Percentiles rank a stretch among this genome's conserved stretches.
Evolutionary conservation across 1,140 invertebrate genomes (phyloP).

Genomic region (Rhyacophila brunnea): DNA sequence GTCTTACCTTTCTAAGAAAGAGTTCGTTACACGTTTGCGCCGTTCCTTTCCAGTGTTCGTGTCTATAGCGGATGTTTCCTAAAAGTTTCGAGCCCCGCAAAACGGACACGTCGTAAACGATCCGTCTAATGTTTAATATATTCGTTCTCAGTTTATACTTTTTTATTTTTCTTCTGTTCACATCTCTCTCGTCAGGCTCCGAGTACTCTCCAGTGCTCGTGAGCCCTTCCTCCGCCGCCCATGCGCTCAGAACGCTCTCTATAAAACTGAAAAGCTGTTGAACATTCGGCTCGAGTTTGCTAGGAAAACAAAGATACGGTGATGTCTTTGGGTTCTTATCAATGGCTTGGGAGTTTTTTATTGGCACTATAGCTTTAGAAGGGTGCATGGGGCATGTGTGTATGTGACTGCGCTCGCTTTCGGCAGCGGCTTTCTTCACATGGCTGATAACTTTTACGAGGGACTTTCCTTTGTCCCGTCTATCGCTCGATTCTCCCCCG

Average conservation of each 20-base stretch:
- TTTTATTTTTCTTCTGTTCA: conserved; percentile 60
- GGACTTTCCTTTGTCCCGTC: conserved; percentile 41
- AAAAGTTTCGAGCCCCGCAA: conserved; percentile 61
- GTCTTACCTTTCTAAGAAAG: conserved; percentile 70
- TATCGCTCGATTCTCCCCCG: conserved; percentile 48
- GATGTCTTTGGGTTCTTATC: conserved; percentile 31
- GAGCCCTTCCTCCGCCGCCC: conserved; percentile 67
- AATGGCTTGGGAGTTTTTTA: conserved; percentile 40
- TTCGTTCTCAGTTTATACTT: conserved; percentile 64
- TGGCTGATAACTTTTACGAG: conserved; percentile 38
- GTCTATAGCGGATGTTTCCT: conserved; percentile 64
- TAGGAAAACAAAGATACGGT: conserved; percentile 53
- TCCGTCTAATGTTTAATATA: conserved; percentile 61
- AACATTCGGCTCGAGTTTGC: conserved; percentile 67
- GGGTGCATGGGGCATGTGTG: conserved; percentile 51
- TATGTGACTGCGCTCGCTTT: conserved; percentile 47
- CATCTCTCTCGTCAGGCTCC: conserved; percentile 62
- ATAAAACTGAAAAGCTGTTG: conserved; percentile 75
- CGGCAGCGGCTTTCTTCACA: conserved; percentile 33
- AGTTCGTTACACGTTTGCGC: conserved; percentile 72
- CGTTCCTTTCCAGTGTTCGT: conserved; percentile 72
- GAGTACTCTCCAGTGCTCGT: conserved; percentile 65
- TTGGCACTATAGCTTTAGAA: conserved; percentile 42
- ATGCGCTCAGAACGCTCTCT: conserved; percentile 66
- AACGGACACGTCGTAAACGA: conserved; percentile 65